A percentile compares a stretch with the other conserved stretches of the same genome.
Conservation (phyloP, 92 coral and sea anemone genomes). For the Blastomussa wellsi region DNA sequence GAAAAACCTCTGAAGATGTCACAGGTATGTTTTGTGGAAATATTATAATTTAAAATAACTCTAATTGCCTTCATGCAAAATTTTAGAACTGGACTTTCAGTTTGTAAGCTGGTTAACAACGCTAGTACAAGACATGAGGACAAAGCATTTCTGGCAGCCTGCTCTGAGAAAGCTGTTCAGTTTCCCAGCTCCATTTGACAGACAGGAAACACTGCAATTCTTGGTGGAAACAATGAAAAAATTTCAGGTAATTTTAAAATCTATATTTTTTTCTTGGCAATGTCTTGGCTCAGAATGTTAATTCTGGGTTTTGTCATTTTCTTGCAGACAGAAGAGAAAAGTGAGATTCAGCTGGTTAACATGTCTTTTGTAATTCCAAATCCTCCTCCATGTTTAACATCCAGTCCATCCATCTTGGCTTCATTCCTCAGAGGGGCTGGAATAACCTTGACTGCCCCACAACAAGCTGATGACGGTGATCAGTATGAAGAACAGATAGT, state of each 20-base stretch:
- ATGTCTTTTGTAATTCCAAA: conserved; percentile 62
- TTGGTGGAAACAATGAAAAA: conserved; percentile 61
- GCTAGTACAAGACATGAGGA: conserved; percentile 60
- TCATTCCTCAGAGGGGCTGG: conserved; percentile 77
- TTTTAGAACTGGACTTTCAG: conserved; percentile 80
- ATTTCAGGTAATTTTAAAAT: conserved; percentile 63
- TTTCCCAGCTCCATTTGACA: conserved; percentile 43
- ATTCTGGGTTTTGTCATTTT: neutral
- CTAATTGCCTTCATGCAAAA: neutral
- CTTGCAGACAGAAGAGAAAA: conserved; percentile 73
- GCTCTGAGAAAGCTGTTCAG: conserved; percentile 71
- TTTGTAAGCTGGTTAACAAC: conserved; percentile 58
- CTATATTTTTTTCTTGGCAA: neutral
- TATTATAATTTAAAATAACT: neutral
- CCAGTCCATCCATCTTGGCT: conserved; percentile 63
- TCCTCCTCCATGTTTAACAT: conserved; percentile 58
- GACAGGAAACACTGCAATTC: conserved; percentile 55
- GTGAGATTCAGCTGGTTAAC: conserved; percentile 73
- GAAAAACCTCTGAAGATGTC: no score
- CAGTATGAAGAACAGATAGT: conserved; percentile 71
- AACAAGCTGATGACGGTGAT: conserved; percentile 76
- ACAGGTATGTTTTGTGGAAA: no score
- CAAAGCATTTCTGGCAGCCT: conserved; percentile 72
- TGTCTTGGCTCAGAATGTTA: neutral
- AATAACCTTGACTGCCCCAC: conserved; percentile 56